phyloP scores from a whole-genome alignment of 2,888 invertebrate genomes.

The Plagodis dolabraria region DNA sequence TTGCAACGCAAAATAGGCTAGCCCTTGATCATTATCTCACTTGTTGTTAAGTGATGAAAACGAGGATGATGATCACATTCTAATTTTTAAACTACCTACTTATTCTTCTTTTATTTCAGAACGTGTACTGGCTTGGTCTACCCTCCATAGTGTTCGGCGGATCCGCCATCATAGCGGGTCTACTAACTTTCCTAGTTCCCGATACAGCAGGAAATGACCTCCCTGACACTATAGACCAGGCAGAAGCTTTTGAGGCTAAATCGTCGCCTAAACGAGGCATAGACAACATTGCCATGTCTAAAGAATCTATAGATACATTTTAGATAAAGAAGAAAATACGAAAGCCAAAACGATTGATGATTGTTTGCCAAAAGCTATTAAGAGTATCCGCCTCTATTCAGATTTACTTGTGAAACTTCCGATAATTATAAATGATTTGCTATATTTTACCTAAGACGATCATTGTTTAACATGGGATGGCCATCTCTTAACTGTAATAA shows the following conservation, averaged over 20 bases:
- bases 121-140: constrained; percentile 66
- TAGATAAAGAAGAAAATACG: constrained; percentile 30
- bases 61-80: no score
- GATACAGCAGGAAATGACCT: constrained; percentile 61
- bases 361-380: not conserved
- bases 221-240: constrained; percentile 69
- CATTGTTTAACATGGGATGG: no score
- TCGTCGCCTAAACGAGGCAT: constrained; percentile 13
- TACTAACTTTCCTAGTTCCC: constrained; percentile 63
- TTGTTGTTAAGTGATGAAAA: no score
- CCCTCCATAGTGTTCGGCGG: constrained; percentile 66
- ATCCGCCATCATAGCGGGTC: constrained; percentile 57
- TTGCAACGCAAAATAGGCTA: no score
- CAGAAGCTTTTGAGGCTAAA: constrained; percentile 59
- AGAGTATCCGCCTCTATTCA: no score
- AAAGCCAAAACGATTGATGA: constrained; percentile 1
- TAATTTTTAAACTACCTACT: no score
- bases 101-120: constrained; percentile 44
- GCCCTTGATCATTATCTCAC: no score
- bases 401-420: no score
- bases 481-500: no score
- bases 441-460: no score
- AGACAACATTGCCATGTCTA: constrained; percentile 33
- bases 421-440: no score
- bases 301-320: constrained; percentile 22